Evolutionary conservation across 2,797 vertebrate genomes (phyloP), one percentile per base, ranked within the genome.

Genomic region (Mormyrus hasselquistii): DNA sequence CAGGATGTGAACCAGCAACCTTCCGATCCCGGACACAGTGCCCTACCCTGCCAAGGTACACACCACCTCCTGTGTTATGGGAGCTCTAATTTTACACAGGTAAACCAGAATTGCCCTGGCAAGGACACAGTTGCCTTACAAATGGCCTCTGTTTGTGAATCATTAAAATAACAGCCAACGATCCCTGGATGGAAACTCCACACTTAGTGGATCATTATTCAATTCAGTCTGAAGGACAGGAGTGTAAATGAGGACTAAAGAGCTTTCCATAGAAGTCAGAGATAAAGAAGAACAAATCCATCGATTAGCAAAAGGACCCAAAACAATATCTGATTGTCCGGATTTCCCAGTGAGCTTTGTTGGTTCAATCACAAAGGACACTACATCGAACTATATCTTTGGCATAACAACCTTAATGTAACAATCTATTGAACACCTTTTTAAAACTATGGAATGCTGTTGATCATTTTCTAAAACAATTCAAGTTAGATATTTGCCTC

Each of bases 121-220:
- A 52, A 85, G 82, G 82, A 52, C 82, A 85, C 44, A 85, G 49
- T 85, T 85, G 82, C 82, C 82, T 52, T 85, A 85, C 82, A 85
- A 52, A 29, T 85, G 82, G 82, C 82, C 82, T 85, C 44, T 85
- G 49, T n/a, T 29, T 85, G 49, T 85, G 69, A 38, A 73, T 73
- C 69, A 73, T 73, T 73, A 73, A 73, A 73, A 73, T 73, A 73
- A 73, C 34, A 52, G 82, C 49, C 47, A 62, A 85, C 82, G 52
- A 49, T 85, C 49, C 49, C 82, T 9, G 49, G 41, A 52, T 85
- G 25, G 38, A 85, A 85, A 49, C 47, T 22, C 47, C 49, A 85
- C 82, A 25, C 47, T 85, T 85, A 85, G 49, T 49, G 82, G 82
- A 85, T 85, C 82, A 52, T 86, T 86, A 86, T 52, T 29, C 50